phyloP scores from a whole-genome alignment of 2,888 invertebrate genomes.

The Epinotia brunnichana region DNA sequence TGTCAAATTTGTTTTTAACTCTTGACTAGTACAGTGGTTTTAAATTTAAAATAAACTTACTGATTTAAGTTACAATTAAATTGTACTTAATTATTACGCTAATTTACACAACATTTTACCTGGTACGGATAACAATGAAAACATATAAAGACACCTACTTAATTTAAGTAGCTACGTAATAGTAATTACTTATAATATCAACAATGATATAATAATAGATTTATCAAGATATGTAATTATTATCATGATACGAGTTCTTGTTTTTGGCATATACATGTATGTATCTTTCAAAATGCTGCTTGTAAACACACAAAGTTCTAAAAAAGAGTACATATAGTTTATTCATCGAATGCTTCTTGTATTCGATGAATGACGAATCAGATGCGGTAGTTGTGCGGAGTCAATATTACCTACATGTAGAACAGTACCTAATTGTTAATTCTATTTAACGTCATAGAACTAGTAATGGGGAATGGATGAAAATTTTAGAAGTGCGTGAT shows the following conservation, averaged over 20 bases:
- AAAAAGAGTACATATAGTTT: too few relatives aligned
- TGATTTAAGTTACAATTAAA: slow-evolving; percentile 18
- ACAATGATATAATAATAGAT: background rate
- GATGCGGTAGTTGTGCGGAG: too few relatives aligned
- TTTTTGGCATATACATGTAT: background rate
- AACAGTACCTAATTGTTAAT: too few relatives aligned
- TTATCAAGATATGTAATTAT: background rate
- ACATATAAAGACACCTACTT: background rate
- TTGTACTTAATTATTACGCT: slow-evolving; percentile 15
- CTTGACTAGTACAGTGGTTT: slow-evolving; percentile 39
- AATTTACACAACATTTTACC: background rate
- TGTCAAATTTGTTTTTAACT: slow-evolving; percentile 2
- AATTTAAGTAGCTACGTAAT: background rate
- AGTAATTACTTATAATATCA: too few relatives aligned
- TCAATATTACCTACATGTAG: too few relatives aligned
- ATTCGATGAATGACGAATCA: too few relatives aligned
- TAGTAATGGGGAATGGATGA: too few relatives aligned
- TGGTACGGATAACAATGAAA: background rate
- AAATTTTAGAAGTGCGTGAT: too few relatives aligned
- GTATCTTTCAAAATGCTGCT: too few relatives aligned
- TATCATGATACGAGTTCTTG: background rate
- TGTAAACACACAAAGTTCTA: too few relatives aligned
- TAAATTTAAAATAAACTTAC: slow-evolving; percentile 6
- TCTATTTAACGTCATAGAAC: too few relatives aligned
- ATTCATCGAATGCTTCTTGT: too few relatives aligned